Percentiles rank a stretch among this genome's conserved stretches.
phyloP scores from a whole-genome alignment of 2,113 vertebrate species.

The Neotragus moschatus region DNA sequence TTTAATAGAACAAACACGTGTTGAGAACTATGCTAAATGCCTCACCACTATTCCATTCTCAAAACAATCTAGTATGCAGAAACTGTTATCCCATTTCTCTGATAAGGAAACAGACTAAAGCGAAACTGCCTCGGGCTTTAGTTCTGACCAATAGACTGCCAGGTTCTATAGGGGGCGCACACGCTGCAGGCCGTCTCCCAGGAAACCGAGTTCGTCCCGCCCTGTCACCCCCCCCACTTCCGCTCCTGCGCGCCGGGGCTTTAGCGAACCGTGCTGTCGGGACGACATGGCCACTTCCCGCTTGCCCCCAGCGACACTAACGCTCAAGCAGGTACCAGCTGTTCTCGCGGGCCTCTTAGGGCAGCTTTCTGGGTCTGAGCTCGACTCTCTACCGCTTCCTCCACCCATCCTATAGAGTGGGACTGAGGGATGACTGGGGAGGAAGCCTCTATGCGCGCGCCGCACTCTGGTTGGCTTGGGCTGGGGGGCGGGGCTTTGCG shows the following conservation, averaged over 20 bases:
- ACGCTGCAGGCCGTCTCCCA: fast-evolving
- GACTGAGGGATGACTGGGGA: fast-evolving
- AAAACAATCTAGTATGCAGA: neutral
- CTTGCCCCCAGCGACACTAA: slow-evolving; percentile 76
- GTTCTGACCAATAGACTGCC: fast-evolving
- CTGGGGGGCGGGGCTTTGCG: neutral
- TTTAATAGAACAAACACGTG: neutral
- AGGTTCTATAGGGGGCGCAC: fast-evolving
- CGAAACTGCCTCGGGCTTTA: neutral
- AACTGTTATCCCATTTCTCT: fast-evolving
- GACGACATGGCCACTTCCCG: slow-evolving; percentile 70
- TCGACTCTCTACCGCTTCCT: neutral
- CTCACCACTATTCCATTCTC: neutral
- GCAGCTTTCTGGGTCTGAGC: neutral
- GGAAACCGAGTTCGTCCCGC: neutral
- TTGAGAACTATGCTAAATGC: neutral
- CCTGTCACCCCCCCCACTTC: neutral
- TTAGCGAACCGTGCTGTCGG: fast-evolving
- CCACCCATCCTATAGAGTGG: fast-evolving
- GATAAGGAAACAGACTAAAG: fast-evolving
- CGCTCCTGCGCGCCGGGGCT: slow-evolving; percentile 38
- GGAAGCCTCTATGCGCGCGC: fast-evolving
- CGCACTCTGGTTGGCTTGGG: neutral
- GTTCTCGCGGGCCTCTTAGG: neutral
- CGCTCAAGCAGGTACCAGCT: slow-evolving; percentile 85